Conservation (phyloP, 1,140 invertebrate genomes). For the Bombus fervidus region DNA sequence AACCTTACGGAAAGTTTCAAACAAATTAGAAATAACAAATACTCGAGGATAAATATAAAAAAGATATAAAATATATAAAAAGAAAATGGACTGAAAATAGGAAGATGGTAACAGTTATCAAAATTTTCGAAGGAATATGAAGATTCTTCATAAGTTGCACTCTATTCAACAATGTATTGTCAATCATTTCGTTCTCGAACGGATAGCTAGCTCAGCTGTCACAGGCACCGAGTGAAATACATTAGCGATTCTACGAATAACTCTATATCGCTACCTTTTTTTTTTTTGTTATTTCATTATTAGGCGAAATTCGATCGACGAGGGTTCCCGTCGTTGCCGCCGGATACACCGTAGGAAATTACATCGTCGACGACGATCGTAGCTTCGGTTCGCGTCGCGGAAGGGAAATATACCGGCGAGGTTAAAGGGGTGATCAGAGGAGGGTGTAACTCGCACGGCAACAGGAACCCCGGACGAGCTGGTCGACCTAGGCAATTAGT, state of each 20-base stretch:
- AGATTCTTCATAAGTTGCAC: conserved; percentile 30
- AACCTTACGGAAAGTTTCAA: too few species aligned
- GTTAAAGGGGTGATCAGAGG: not conserved
- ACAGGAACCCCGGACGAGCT: conserved; percentile 40
- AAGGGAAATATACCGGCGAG: not conserved
- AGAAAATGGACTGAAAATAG: not conserved
- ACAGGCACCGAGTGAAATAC: conserved; percentile 73
- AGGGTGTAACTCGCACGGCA: not conserved
- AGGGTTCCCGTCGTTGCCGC: not conserved
- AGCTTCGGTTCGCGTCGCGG: not conserved
- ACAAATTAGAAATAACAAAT: too few species aligned
- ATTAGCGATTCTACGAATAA: conserved; percentile 69
- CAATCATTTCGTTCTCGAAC: conserved; percentile 48
- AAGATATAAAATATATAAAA: not conserved
- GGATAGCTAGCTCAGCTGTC: conserved; percentile 60
- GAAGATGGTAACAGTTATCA: not conserved
- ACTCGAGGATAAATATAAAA: too few species aligned
- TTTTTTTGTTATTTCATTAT: conserved; percentile 11
- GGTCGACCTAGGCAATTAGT: conserved; percentile 75
- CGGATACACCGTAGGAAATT: not conserved
- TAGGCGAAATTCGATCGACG: conserved; percentile 71
- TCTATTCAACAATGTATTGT: conserved; percentile 49
- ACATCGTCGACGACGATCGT: not conserved
- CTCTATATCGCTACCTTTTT: conserved; percentile 76
- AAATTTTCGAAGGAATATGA: conserved; percentile 19